Evolutionary conservation across 2,888 invertebrate genomes (phyloP), one percentile per base, ranked within the genome.

Genomic region (Phyllotreta cruciferae): DNA sequence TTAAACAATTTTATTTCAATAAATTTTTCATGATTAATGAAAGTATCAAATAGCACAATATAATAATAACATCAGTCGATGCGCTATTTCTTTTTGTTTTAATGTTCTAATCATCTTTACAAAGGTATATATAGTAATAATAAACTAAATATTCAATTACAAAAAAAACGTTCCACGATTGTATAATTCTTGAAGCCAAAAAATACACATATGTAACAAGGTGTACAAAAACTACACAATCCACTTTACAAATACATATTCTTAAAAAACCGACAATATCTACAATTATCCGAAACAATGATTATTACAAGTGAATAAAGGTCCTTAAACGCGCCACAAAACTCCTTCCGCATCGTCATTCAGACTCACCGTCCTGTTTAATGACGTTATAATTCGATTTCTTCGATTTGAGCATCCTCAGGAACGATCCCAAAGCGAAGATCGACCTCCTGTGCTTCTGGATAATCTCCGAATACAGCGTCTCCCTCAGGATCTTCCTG

Each of bases 321-420:
- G 52, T 52, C 37, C 37, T 52, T 34, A 4, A n/a, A 7, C 38
- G 6, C 8, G n/a, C n/a, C n/a, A n/a, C n/a, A n/a, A n/a, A n/a
- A n/a, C 38, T 38, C 8, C 38, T 38, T 38, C 38, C 38, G n/a
- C n/a, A 38, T n/a, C 34, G 50, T 52, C 63, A 70, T 72, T 80
- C 80, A 8, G 78, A 77, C 60, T 81, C 81, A 4, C 77, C 79
- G 47, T 81, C 82, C 63, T 81, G 87, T 71, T 90, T 85, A 80
- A 90, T 90, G 55, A 89, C 90, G 78, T 90, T 90, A 75, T 90
- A 90, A 79, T 90, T 90, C 64, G 90, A 89, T 75, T 90, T 90
- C 79, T 89, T 89, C 77, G 87, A 88, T 73, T 88, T 86, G 70
- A 90, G 80, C 90, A 90, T 90, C 69, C 90, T 85, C 63, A 90